Evolutionary conservation across 2,888 invertebrate genomes (phyloP).

Genomic region (Rhyacophila evoluta): DNA sequence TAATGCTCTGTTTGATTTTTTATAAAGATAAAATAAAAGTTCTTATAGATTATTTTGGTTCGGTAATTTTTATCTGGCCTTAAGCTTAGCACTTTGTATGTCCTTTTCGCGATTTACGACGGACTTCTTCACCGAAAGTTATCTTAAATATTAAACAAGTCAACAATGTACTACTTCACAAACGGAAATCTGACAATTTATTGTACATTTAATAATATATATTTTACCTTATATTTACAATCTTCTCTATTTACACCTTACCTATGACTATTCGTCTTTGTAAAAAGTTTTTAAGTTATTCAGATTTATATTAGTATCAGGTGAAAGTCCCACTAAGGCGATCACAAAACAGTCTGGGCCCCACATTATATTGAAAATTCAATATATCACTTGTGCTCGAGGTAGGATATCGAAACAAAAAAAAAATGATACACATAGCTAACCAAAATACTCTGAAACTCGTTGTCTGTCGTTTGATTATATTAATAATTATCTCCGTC

Average conservation of each 20-base stretch:
- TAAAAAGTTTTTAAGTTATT: conserved; percentile 48
- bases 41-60: conserved; percentile 53
- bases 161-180: conserved; percentile 54
- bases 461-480: background rate
- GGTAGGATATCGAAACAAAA: conserved; percentile 25
- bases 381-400: conserved; percentile 41
- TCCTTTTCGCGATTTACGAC: conserved; percentile 38
- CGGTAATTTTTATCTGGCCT: conserved; percentile 54
- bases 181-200: conserved; percentile 55
- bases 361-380: conserved; percentile 41
- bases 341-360: conserved; percentile 49
- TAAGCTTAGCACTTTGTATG: conserved; percentile 44
- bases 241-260: conserved; percentile 54
- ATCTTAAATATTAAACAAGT: conserved; percentile 53
- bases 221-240: conserved; percentile 49
- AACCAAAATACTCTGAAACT: background rate
- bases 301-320: conserved; percentile 45
- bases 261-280: conserved; percentile 54
- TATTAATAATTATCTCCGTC: background rate
- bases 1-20: background rate
- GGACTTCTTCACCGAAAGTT: conserved; percentile 41
- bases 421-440: background rate
- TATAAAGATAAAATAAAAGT: conserved; percentile 41
- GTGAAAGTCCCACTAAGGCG: conserved; percentile 36
- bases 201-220: conserved; percentile 52